These are phyloP conservation scores for Sebastes miniatus DNA, from an alignment of 2,797 vertebrate species.

Conservation along the genomic window DNA sequence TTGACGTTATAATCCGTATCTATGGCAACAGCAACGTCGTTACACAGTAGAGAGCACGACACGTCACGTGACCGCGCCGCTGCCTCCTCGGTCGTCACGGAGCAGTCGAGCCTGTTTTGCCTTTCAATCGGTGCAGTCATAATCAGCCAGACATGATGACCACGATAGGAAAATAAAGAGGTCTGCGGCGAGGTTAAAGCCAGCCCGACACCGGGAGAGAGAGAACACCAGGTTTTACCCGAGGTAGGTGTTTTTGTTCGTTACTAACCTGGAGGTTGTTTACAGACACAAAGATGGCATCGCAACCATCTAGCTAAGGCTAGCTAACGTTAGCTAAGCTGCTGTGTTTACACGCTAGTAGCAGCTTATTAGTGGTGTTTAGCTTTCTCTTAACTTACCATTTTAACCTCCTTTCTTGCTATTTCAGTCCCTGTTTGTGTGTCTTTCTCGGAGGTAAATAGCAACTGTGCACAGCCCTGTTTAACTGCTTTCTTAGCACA, in stretches of 20 bases:
- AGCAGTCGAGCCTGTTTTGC: background rate
- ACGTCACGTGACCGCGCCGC: conserved; percentile 47
- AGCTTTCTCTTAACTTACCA: background rate
- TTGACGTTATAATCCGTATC: conserved; percentile 19
- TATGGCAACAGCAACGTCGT: conserved; percentile 29
- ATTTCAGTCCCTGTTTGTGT: background rate
- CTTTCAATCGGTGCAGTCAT: conserved; percentile 16
- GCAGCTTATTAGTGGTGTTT: too few relatives aligned
- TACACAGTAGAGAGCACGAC: too few relatives aligned
- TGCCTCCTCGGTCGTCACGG: background rate
- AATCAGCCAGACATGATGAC: conserved; percentile 5
- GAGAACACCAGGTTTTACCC: background rate
- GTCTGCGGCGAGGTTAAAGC: conserved; percentile 6
- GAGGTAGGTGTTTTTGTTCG: conserved; percentile 26
- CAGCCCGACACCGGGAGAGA: background rate
- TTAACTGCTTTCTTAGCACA: background rate
- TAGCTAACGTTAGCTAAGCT: conserved; percentile 6
- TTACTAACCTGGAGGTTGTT: background rate
- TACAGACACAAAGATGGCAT: conserved; percentile 21
- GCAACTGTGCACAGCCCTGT: background rate
- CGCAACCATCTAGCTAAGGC: conserved; percentile 13
- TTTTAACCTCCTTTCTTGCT: background rate
- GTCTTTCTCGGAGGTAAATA: background rate
- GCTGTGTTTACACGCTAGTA: background rate
- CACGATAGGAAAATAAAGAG: conserved; percentile 16